Conservation (phyloP, 23 tunicate species). For the Ciona savignyi region DNA sequence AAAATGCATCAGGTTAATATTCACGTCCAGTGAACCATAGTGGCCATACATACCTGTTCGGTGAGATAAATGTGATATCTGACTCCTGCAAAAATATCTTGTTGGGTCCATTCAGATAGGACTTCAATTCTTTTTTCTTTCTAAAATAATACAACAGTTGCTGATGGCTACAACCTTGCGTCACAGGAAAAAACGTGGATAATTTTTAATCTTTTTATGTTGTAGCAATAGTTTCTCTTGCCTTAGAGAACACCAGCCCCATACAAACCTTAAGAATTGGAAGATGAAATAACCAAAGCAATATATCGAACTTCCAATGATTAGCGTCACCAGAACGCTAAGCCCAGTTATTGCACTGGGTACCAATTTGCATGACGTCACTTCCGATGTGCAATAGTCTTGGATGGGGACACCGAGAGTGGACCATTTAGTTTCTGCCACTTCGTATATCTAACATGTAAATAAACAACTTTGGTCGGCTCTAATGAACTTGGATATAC, state of each 20-base stretch:
- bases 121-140: slow-evolving; percentile 38
- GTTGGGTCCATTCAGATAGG: slow-evolving; percentile 38
- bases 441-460: no score
- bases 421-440: slow-evolving; percentile 9
- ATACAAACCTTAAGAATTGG: slow-evolving; percentile 13
- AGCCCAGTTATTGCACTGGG: slow-evolving; percentile 1
- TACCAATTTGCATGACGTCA: slow-evolving; percentile 1
- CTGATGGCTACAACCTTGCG: no score
- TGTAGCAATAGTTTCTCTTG: no score
- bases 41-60: not conserved
- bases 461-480: no score
- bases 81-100: slow-evolving; percentile 41
- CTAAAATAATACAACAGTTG: slow-evolving; percentile 15
- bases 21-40: no score
- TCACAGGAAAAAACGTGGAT: no score
- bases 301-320: slow-evolving; percentile 9
- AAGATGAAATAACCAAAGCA: slow-evolving; percentile 6
- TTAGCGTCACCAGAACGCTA: slow-evolving; percentile 1
- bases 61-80: slow-evolving; percentile 32
- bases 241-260: no score
- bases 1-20: no score
- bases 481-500: no score
- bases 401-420: not conserved
- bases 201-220: no score
- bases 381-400: slow-evolving; percentile 1